phyloP scores from a whole-genome alignment of 2,888 invertebrate species.

The Eucera pruinosa region DNA sequence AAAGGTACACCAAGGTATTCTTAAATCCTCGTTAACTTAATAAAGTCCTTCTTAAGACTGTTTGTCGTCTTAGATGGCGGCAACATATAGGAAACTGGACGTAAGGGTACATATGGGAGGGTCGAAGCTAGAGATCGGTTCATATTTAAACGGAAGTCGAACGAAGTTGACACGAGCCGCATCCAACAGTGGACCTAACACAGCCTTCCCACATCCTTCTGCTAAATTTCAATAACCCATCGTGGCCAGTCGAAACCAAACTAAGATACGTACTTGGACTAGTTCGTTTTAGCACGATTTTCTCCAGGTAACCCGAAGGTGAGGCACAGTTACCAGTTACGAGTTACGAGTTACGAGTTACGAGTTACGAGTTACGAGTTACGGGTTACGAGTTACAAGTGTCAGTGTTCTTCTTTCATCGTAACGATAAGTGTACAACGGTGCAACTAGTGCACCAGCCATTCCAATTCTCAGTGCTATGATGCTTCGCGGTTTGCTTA shows the following conservation, averaged over 20 bases:
- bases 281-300: constrained; percentile 80
- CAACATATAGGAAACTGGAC: constrained; percentile 65
- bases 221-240: constrained; percentile 69
- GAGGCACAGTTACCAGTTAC: no score
- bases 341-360: no score
- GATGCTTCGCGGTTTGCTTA: not conserved
- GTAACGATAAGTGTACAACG: no score
- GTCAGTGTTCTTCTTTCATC: no score
- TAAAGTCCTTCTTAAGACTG: constrained; percentile 82
- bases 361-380: no score
- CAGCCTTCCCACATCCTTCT: constrained; percentile 70
- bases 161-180: constrained; percentile 76
- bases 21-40: constrained; percentile 82
- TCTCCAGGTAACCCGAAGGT: constrained; percentile 77
- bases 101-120: constrained; percentile 77
- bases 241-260: constrained; percentile 56
- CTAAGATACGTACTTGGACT: constrained; percentile 75
- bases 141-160: constrained; percentile 78
- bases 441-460: not conserved
- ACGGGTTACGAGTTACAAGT: no score
- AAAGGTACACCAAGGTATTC: constrained; percentile 81
- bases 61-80: constrained; percentile 79
- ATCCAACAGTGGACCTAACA: constrained; percentile 79
- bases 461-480: not conserved
- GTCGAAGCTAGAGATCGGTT: constrained; percentile 62